These are phyloP conservation scores for Ranitomeya imitator DNA, from an alignment of 2,113 vertebrate species.

Conservation along the genomic window DNA sequence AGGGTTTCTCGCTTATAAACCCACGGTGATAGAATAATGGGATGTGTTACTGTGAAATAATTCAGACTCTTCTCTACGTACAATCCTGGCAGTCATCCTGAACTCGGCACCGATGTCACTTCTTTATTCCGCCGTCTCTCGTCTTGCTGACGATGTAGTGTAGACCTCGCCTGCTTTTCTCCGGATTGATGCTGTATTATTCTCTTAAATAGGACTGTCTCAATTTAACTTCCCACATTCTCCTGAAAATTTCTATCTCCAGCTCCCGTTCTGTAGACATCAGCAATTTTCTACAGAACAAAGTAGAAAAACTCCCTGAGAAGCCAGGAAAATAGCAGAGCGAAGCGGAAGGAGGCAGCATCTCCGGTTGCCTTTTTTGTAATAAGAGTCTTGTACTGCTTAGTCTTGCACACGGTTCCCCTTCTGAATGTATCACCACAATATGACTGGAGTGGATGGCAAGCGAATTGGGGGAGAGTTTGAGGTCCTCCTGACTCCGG, in stretches of 20 bases:
- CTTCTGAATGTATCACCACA: no score
- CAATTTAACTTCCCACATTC: neutral
- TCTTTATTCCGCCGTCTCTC: neutral
- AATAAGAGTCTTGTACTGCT: neutral
- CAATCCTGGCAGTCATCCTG: slow-evolving; percentile 12
- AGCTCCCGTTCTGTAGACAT: slow-evolving; percentile 1
- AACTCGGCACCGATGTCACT: slow-evolving; percentile 30
- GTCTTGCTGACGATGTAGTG: slow-evolving; percentile 9
- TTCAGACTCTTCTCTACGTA: slow-evolving; percentile 18
- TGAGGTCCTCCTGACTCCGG: no score
- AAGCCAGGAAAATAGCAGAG: neutral
- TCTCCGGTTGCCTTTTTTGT: neutral
- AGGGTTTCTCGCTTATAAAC: no score
- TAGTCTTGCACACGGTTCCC: neutral
- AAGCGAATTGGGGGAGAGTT: no score
- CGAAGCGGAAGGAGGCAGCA: neutral
- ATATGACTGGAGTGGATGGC: no score
- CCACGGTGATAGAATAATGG: no score
- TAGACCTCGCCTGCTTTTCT: neutral
- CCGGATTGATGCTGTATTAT: slow-evolving; percentile 17
- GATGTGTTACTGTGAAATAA: neutral
- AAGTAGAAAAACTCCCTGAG: slow-evolving; percentile 7
- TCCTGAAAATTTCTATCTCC: neutral
- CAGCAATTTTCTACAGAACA: slow-evolving; percentile 16
- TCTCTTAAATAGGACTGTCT: slow-evolving; percentile 24